Evolutionary conservation across 2,113 vertebrate species (phyloP), one percentile per base, ranked within the genome.

Genomic region (Lepisosteus oculatus): DNA sequence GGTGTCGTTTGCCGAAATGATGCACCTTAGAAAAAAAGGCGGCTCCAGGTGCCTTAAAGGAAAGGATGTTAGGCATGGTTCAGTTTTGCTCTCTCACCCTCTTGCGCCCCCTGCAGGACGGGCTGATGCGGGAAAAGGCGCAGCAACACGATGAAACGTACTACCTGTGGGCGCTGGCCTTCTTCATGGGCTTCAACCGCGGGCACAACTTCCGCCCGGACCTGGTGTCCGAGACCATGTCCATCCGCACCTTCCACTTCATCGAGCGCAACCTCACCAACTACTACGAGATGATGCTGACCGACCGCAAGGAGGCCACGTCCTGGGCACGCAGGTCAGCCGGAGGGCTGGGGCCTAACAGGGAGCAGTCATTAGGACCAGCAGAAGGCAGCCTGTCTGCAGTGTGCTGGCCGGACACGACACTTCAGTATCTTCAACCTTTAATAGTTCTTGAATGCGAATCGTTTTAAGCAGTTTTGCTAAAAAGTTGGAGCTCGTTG

Each of bases 131-230:
- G 65, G 97, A 97, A 81, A 93, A 91, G 77, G 91, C 92, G 0
- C 94, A 99, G 82, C 88, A 98, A 76, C 95, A 97, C 0, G 97
- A 99, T 2, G 97, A 99, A 84, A 97, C 94, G 0, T 99, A 97
- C 78, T 99, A 96, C 87, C 88, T 98, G 15, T 99, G 97, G 97
- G 92, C 95, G 1, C 85, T 94, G 13, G 89, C 93, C 78, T 99
- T 99, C 80, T 99, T 99, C 82, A 99, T 99, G 97, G 94, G 93
- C 62, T 99, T 99, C 83, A 98, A 98, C 83, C 93, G 97, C 43
- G 79, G 90, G 12, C 91, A 83, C 0, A 84, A 87, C 72, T 99
- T 97, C 88, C 91, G 81, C 4, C 92, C 97, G 0, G 94, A 95
- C 79, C 88, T 99, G 2, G 95, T 99, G 62, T 98, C 97, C 0